Conservation (phyloP, 2,113 vertebrate species). For the Phycodurus eques region DNA sequence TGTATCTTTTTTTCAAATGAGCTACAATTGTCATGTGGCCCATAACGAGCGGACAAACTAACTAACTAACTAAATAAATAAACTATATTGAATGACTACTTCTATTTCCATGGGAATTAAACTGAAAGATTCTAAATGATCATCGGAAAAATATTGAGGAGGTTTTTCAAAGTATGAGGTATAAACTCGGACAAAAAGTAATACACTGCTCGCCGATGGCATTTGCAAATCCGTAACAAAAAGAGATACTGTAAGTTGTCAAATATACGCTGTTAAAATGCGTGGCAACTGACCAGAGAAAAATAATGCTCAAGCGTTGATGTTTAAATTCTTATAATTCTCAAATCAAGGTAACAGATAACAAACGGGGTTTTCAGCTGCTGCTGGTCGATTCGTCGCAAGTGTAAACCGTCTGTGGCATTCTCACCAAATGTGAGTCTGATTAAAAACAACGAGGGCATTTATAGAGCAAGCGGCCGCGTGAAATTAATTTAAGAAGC, state of each 20-base stretch:
- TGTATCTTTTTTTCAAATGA: background rate
- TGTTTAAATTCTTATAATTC: background rate
- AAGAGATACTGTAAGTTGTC: background rate
- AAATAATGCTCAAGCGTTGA: background rate
- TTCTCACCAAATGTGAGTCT: conserved; percentile 73
- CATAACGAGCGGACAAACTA: no score
- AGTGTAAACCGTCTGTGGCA: conserved; percentile 67
- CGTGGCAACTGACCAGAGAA: background rate
- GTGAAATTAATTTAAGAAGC: conserved; percentile 53
- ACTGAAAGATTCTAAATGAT: background rate
- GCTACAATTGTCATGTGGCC: background rate
- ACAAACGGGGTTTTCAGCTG: background rate
- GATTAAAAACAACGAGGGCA: conserved; percentile 66
- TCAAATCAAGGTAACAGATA: background rate
- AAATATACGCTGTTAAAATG: no score
- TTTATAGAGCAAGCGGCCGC: conserved; percentile 50
- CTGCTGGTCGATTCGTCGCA: conserved; percentile 42
- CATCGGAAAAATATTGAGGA: background rate
- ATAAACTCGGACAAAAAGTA: no score
- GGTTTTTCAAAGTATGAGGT: no score
- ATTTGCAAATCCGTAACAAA: background rate
- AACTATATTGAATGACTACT: background rate
- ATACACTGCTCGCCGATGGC: no score
- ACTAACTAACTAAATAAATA: background rate
- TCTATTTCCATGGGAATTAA: background rate